Conservation (phyloP, 2,797 vertebrate species). For the Meda fulgida region DNA sequence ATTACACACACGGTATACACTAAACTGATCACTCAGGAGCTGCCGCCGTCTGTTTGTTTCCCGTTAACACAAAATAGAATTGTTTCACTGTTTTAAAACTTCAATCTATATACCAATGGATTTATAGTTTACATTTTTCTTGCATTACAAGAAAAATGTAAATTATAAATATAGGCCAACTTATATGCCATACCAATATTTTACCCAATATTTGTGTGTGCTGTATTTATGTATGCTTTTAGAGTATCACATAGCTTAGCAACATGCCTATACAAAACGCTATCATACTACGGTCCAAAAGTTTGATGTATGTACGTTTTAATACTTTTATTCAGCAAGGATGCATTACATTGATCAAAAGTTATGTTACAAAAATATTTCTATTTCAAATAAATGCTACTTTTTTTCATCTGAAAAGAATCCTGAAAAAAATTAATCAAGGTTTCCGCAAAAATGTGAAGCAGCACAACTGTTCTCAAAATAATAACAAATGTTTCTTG, state of each 20-base stretch:
- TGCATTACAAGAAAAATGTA: not conserved
- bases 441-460: not conserved
- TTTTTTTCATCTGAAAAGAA: not conserved
- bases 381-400: not conserved
- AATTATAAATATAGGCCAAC: not conserved
- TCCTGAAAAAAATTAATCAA: not conserved
- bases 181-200: not conserved
- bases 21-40: not conserved
- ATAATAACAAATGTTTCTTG: not conserved
- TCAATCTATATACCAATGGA: no score
- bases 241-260: not conserved
- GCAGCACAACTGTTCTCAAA: not conserved
- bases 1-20: constrained; percentile 39
- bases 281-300: not conserved
- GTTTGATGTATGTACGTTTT: not conserved
- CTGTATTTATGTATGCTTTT: not conserved
- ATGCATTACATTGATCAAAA: not conserved
- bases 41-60: no score
- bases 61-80: not conserved
- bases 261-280: not conserved
- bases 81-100: not conserved
- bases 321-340: not conserved
- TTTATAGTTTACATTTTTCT: not conserved
- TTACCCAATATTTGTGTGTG: not conserved
- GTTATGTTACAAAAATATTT: not conserved